Conservation (phyloP, 2,888 invertebrate species). For the Automeris io region DNA sequence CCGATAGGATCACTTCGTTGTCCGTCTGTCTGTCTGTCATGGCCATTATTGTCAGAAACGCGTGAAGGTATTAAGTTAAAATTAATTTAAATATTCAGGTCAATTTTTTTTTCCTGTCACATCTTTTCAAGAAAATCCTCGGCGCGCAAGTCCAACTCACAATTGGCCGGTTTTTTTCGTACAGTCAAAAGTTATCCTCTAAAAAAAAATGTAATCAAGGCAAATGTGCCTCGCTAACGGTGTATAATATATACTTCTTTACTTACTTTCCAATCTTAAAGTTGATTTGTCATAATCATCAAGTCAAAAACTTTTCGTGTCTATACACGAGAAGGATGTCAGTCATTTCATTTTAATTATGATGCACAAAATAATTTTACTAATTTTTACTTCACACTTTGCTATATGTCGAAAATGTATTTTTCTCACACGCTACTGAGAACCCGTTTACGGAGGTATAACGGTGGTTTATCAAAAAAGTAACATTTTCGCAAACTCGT, state of each 20-base stretch:
- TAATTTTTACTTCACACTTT: slow-evolving; percentile 18
- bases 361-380: slow-evolving; percentile 21
- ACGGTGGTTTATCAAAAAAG: neutral
- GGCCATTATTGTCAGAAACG: too few relatives aligned
- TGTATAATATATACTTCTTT: too few relatives aligned
- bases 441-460: neutral
- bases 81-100: too few relatives aligned
- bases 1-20: too few relatives aligned
- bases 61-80: too few relatives aligned
- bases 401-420: slow-evolving; percentile 9
- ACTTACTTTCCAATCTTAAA: slow-evolving; percentile 37
- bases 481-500: neutral
- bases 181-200: slow-evolving; percentile 38
- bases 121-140: too few relatives aligned
- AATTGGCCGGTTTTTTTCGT: slow-evolving; percentile 30
- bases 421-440: neutral
- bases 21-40: too few relatives aligned
- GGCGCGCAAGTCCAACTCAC: too few relatives aligned
- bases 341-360: slow-evolving; percentile 20
- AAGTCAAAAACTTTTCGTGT: slow-evolving; percentile 27
- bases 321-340: slow-evolving; percentile 28
- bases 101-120: too few relatives aligned
- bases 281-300: slow-evolving; percentile 41
- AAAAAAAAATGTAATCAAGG: slow-evolving; percentile 58
- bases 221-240: too few relatives aligned